phyloP scores from a whole-genome alignment of 2,113 vertebrate species.

The Tyto alba region DNA sequence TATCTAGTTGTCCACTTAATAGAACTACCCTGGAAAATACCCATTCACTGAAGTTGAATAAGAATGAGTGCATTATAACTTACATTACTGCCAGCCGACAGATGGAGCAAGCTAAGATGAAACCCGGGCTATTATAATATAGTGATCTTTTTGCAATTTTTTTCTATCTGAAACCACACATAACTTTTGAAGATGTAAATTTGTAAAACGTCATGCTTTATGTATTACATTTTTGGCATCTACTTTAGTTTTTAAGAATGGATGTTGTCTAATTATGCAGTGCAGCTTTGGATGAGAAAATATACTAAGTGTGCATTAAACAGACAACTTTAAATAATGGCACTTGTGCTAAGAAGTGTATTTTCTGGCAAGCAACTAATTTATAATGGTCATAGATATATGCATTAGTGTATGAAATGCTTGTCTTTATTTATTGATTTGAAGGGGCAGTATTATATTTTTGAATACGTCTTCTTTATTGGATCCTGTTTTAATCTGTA shows the following conservation, averaged over 20 bases:
- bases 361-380: conserved; percentile 86
- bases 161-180: conserved; percentile 66
- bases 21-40: conserved; percentile 44
- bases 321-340: conserved; percentile 84
- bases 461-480: conserved; percentile 77
- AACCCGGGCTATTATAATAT: conserved; percentile 36
- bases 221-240: conserved; percentile 76
- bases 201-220: conserved; percentile 74
- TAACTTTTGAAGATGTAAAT: conserved; percentile 78
- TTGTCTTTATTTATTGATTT: conserved; percentile 86
- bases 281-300: conserved; percentile 76
- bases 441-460: conserved; percentile 77
- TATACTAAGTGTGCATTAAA: conserved; percentile 86
- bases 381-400: conserved; percentile 85
- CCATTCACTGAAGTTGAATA: conserved; percentile 28
- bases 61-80: conserved; percentile 36
- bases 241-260: conserved; percentile 83
- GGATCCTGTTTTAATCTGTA: conserved; percentile 73
- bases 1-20: conserved; percentile 38
- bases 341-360: conserved; percentile 85
- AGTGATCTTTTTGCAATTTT: conserved; percentile 67
- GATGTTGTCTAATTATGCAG: conserved; percentile 82
- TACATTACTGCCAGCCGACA: conserved; percentile 38
- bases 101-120: conserved; percentile 32
- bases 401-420: conserved; percentile 83